Base-by-base conservation (phyloP, 2,888 invertebrate genomes). In the Apoda limacodes region DNA sequence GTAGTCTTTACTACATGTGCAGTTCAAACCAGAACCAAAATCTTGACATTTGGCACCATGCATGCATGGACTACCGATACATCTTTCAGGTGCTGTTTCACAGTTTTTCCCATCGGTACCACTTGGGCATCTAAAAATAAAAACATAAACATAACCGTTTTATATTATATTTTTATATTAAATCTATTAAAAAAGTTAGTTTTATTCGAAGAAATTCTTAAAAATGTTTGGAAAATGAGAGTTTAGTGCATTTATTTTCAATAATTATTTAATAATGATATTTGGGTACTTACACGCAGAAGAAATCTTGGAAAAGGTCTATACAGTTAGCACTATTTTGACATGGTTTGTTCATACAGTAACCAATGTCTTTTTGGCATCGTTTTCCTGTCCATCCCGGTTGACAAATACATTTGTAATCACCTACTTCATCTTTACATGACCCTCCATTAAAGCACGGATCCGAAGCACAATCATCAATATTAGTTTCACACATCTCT, bases 51-150 rank as follows among this genome's bases (percentile, higher is more conserved):
- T 90, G 30, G 97, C 97, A 25, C 92, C 93, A 54, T 98, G 96
- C 93, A 95, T 95, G 60, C 97, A 98, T 3, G 95, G 95, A 52
- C 90, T 90, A 13, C 95, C 95, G 37, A 95, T 92, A 60, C 95
- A 95, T 42, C 97, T 86, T 69, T 97, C 95, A 3, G 97, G 97
- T 0, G 97, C 95, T 0, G 95, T 95, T 72, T 97, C 96, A 64
- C 98, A 98, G 62, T 95, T 92, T 68, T 97, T 96, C 6, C 97
- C 98, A 55, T 96, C 96, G 1, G 96, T 97, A 48, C 97, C 96
- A 41, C 93, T 93, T 25, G 95, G 95, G 55, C 95, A 95, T 5
- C 89, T 48, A 29, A 61, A 61, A 36, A 20, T 28, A 30, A 5
- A 9, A 13, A 30, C 15, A 25, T 26, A 29, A 28, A 32, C 30